Evolutionary conservation across 2,888 invertebrate species (phyloP), one percentile per base, ranked within the genome.

Genomic region (Catocala fraxini): DNA sequence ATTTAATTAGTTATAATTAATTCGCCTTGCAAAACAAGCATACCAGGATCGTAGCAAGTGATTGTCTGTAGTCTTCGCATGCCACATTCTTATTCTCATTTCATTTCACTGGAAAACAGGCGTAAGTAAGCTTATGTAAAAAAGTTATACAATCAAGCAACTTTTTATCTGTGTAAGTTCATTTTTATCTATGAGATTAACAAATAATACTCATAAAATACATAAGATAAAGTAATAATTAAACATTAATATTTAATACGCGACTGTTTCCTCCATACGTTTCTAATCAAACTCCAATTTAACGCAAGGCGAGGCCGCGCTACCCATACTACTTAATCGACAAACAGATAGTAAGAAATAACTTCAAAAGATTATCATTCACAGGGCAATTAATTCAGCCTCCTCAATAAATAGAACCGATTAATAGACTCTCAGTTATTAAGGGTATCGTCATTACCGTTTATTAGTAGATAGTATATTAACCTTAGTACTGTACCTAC

Each of bases 391-490:
- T 58, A 58, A 63, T 63, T 55, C 53, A 54, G 46, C 42, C 51
- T 35, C 42, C 25, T 58, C 48, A 54, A 63, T 58, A 63, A 58
- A 63, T 63, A 54, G 53, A 54, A 10, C 49, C 62, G 53, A 63
- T 63, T 63, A 63, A 58, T 62, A 53, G 15, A 25, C 58, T 45
- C 34, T 47, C 52, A 49, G 51, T 58, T 63, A 58, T 63, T 60
- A 63, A 51, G 35, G 59, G 54, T 58, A 49, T 58, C 58, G n/a
- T 54, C 58, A 63, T 58, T 63, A 58, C 51, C 51, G 42, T 63
- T 63, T 58, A 58, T 58, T 63, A 51, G 45, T 63, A 15, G 55
- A 59, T 58, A 55, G 12, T 58, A 56, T 63, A 58, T 55, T 51
- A 49, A 39, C 10, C 41, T 12, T 12, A 12, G 13, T 45, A 9